Base-by-base conservation (phyloP, 37 sponge, comb jelly and placozoan genomes). In the Aplysina aerophoba region DNA sequence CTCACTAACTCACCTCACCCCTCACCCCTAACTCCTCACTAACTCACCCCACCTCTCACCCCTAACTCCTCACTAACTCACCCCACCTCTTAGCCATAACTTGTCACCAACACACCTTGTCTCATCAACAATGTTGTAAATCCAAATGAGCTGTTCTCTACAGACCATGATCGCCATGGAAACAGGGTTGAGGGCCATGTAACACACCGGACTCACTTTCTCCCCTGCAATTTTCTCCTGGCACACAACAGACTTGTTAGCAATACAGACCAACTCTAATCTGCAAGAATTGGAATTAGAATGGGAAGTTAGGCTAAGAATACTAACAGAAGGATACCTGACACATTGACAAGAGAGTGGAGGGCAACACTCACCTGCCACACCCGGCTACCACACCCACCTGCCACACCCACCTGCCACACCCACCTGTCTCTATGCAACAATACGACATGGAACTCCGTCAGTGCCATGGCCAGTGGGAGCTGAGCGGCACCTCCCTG, bases 381-480 rank as follows among this genome's bases (percentile, higher is more conserved):
- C 50, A 44, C 50, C 50, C 50, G 8, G 6, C 50, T 44, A 8
- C 50, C 50, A 2, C 66, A 64, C 39, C 39, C 28, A 25, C 25
- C 12, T 30, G 24, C 53, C 39, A 4, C 24, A 75, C 24, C 40
- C 53, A 64, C 25, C 30, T 31, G 30, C 50, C 50, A 3, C 50
- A 44, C 50, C 50, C 72, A 97, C 92, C 92, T 89, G 85, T 97
- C 97, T 39, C 84, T 87, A 79, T 85, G 94, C 34, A 91, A 86
- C 15, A 97, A 83, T 4, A 97, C 21, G 60, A 83, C 84, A 83
- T 97, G 97, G 73, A 94, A 97, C 72, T 93, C 85, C 15, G 97
- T 94, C 68, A 96, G 85, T 21, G 62, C 60, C 81, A 93, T 74
- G 28, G 84, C 88, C 24, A 88, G 65, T 56, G 93, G 90, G 17